A percentile compares a stretch with the other conserved stretches of the same genome.
These are phyloP conservation scores for Tyrophagus putrescentiae DNA, from an alignment of 1,140 invertebrate species.

Conservation along the genomic window DNA sequence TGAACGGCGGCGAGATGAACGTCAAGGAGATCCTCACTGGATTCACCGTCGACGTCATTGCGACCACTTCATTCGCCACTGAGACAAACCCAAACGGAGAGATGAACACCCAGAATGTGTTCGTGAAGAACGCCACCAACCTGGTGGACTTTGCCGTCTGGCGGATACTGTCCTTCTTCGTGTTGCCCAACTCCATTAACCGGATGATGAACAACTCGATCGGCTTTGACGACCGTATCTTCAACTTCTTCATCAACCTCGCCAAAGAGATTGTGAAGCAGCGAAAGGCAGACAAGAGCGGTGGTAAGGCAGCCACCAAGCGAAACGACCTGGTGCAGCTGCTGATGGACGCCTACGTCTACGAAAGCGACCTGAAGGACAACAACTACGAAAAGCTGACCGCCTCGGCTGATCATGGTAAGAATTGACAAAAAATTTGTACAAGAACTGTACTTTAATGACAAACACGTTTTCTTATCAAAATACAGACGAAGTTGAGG, in stretches of 20 bases:
- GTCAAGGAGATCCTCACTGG: background rate
- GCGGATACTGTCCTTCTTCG: background rate
- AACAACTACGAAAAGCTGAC: constrained; percentile 1
- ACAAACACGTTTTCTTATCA: too few species aligned
- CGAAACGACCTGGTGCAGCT: constrained; percentile 6
- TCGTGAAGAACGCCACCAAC: background rate
- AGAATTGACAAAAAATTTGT: too few species aligned
- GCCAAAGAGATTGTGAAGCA: background rate
- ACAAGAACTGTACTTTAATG: too few species aligned
- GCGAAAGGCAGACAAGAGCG: background rate
- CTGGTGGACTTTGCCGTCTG: background rate
- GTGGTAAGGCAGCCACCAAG: background rate
- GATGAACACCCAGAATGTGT: background rate
- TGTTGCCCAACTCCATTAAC: background rate
- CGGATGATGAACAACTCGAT: background rate
- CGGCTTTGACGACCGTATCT: background rate
- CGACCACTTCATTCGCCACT: background rate
- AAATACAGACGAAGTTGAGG: too few species aligned
- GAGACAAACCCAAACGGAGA: background rate
- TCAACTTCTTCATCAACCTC: background rate
- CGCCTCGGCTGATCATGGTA: background rate
- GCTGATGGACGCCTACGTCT: background rate
- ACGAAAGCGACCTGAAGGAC: background rate
- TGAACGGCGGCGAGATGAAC: background rate
- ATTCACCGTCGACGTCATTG: too few species aligned